Percentiles rank a stretch among this genome's conserved stretches.
Evolutionary conservation across 2,113 vertebrate genomes (phyloP).

Genomic region (Cricetomys ansorgei): DNA sequence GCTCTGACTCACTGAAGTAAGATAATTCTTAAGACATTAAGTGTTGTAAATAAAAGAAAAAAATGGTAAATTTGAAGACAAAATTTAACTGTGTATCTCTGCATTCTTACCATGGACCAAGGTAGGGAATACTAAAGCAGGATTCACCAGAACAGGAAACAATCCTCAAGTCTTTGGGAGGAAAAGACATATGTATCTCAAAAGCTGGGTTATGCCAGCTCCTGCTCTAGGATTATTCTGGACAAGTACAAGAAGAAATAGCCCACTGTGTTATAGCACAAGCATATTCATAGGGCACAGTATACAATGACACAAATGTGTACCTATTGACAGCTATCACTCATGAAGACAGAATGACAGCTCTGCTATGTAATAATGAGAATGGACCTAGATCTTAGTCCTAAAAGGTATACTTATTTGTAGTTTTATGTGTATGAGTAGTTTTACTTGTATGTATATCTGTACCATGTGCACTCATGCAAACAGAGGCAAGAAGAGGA

Average conservation of each 20-base stretch:
- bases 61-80: background rate
- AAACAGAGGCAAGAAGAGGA: background rate
- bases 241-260: background rate
- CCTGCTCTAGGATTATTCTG: background rate
- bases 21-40: background rate
- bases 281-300: background rate
- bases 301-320: background rate
- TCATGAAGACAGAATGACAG: background rate
- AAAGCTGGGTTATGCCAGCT: background rate
- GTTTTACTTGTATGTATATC: background rate
- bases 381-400: background rate
- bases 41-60: background rate
- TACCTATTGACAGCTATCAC: background rate
- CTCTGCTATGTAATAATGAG: background rate
- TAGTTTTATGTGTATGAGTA: background rate
- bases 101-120: background rate
- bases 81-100: background rate
- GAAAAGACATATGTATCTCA: too few species aligned
- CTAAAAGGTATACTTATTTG: background rate
- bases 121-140: background rate
- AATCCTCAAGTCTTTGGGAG: background rate
- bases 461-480: background rate
- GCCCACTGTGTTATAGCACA: background rate
- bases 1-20: background rate
- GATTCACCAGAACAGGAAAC: background rate